Evolutionary conservation across 2,797 vertebrate genomes (phyloP), one percentile per base, ranked within the genome.

Genomic region (Epinephelus malabaricus): DNA sequence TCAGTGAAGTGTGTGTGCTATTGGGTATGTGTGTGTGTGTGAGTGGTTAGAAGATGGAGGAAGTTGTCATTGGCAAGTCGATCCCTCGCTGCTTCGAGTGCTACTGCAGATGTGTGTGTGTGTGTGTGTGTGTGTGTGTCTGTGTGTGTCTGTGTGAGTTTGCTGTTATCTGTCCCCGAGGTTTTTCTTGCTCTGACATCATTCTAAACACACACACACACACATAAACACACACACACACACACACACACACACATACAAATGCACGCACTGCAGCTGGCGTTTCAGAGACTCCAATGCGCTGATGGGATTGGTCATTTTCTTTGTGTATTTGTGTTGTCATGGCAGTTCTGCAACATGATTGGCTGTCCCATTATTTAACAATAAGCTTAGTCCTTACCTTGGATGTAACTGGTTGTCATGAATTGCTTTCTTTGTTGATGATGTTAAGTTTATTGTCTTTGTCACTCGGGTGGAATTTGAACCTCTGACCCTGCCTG

Each of bases 41-140:
- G 19, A 58, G 46, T 55, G 1, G 58, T 77, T 56, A 17, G 76
- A 86, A 89, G 82, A 88, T 69, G 77, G 80, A 88, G 80, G 79
- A 86, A 86, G 81, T 82, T 85, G 83, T 83, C 83, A 74, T 50
- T 86, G 77, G 67, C 47, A 34, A 77, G 82, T 75, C 34, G 61
- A 85, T 88, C 78, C 78, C 49, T 87, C 2, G 54, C 76, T 73
- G 72, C 72, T 70, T 56, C 1, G n/a, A 78, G 63, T 72, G 73
- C 66, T 46, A 23, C 64, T 82, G 71, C 60, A 38, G 40, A 34
- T 40, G 49, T 46, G 70, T 45, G 30, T 69, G 45, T 50, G 49
- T 64, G 27, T 27, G 27, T 30, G 27, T 30, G 27, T 30, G 49
- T 46, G 70, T 45, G 30, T 69, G 45, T 50, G 49, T 64, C 4